phyloP scores from a whole-genome alignment of 2,888 invertebrate genomes.

The Drosophila merina region DNA sequence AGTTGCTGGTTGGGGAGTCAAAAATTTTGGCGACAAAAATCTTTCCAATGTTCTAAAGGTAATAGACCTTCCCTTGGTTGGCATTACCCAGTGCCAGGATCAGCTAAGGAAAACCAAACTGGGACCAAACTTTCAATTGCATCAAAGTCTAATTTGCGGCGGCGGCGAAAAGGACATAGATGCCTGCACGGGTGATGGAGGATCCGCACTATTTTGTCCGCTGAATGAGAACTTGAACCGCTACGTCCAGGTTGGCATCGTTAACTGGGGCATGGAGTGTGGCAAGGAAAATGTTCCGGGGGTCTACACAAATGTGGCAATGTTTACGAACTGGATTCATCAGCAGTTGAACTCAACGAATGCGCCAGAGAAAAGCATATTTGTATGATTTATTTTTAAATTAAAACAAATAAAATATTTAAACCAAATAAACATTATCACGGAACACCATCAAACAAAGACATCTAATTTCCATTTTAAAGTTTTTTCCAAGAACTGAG shows the following conservation, averaged over 20 bases:
- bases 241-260: constrained; percentile 86
- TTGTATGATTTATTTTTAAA: no score
- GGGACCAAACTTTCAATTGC: constrained; percentile 87
- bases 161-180: constrained; percentile 89
- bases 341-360: background rate
- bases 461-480: no score
- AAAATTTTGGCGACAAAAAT: constrained; percentile 81
- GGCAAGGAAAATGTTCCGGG: constrained; percentile 87
- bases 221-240: constrained; percentile 78
- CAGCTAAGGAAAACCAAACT: constrained; percentile 87
- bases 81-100: constrained; percentile 83
- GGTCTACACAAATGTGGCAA: constrained; percentile 88
- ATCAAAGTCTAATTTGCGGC: constrained; percentile 90
- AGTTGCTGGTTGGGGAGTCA: constrained; percentile 79
- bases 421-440: no score
- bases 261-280: constrained; percentile 92
- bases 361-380: no score
- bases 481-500: no score
- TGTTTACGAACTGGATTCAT: constrained; percentile 75
- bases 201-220: constrained; percentile 91
- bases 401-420: no score
- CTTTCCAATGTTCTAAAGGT: constrained; percentile 87
- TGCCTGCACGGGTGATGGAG: constrained; percentile 90
- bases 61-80: constrained; percentile 88
- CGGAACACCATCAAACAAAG: no score